Evolutionary conservation across 2,797 vertebrate genomes (phyloP).

Genomic region (Prunella strophiata): DNA sequence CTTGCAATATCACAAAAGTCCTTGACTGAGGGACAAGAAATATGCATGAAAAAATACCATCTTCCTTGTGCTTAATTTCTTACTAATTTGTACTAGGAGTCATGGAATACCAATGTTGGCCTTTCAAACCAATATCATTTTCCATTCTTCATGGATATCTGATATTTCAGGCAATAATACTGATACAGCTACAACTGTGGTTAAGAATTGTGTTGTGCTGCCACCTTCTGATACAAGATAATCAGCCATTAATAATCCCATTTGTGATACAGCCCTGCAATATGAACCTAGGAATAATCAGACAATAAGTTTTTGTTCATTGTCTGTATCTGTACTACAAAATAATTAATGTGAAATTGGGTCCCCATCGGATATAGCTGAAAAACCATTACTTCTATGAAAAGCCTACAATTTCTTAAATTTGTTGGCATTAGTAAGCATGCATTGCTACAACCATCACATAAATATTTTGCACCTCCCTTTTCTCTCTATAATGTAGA

Average conservation of each 20-base stretch:
- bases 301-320: not conserved
- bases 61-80: not conserved
- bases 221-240: constrained; percentile 62
- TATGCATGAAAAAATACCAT: not conserved
- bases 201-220: constrained; percentile 59
- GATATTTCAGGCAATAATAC: not conserved
- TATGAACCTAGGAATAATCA: not conserved
- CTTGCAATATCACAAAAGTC: not conserved
- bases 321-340: not conserved
- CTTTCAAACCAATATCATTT: not conserved
- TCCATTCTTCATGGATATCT: not conserved
- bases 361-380: not conserved
- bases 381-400: not conserved
- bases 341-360: not conserved
- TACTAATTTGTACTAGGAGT: not conserved
- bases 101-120: not conserved
- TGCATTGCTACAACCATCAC: not conserved
- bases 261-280: not conserved
- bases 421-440: not conserved
- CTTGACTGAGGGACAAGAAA: not conserved
- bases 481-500: not conserved
- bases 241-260: constrained; percentile 17
- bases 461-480: not conserved
- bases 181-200: not conserved
- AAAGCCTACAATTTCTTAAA: not conserved